These are phyloP conservation scores for Agrypnia vestita DNA, from an alignment of 1,140 invertebrate species.

Conservation along the genomic window DNA sequence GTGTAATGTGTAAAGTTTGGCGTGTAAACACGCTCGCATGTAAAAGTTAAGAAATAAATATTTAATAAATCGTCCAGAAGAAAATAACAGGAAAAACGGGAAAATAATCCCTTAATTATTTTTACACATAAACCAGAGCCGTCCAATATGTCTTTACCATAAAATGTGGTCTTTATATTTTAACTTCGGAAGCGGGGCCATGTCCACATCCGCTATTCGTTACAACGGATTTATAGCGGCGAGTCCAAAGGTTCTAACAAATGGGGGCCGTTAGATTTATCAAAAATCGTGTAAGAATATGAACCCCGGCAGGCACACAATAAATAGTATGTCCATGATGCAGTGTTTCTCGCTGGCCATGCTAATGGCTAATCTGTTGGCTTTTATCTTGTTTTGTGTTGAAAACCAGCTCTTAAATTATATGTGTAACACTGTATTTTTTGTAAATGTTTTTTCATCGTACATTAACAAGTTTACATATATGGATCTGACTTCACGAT, in stretches of 20 bases:
- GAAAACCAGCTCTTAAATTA: slow-evolving; percentile 44
- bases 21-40: too few relatives aligned
- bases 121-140: background rate
- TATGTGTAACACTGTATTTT: slow-evolving; percentile 20
- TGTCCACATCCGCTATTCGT: slow-evolving; percentile 27
- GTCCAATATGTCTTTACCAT: background rate
- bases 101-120: background rate
- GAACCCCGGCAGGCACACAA: slow-evolving; percentile 39
- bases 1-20: too few relatives aligned
- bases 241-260: slow-evolving; percentile 35
- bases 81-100: too few relatives aligned
- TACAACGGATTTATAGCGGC: slow-evolving; percentile 28
- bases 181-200: slow-evolving; percentile 4
- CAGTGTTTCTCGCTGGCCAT: slow-evolving; percentile 14
- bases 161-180: slow-evolving; percentile 14
- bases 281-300: slow-evolving; percentile 49
- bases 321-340: slow-evolving; percentile 26
- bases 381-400: slow-evolving; percentile 50
- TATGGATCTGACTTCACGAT: slow-evolving; percentile 24
- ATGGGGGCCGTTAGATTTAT: slow-evolving; percentile 38
- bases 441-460: slow-evolving; percentile 26
- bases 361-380: slow-evolving; percentile 45
- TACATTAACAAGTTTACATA: slow-evolving; percentile 38
- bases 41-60: too few relatives aligned
- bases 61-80: too few relatives aligned